phyloP scores from a whole-genome alignment of 1,140 invertebrate species.

The Tetraneura akinire region DNA sequence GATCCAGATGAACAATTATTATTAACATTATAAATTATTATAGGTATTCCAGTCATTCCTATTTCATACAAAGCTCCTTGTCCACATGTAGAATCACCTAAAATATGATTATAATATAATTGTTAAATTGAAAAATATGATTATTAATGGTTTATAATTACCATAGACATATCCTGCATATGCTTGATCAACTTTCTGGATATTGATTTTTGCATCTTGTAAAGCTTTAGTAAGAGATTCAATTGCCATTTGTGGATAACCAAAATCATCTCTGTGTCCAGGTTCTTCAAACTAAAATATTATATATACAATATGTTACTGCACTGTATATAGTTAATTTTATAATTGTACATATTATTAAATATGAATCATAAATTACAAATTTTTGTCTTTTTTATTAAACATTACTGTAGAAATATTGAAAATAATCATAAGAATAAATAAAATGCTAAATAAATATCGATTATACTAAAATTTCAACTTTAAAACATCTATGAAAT shows the following conservation, averaged over 20 bases:
- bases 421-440: no score
- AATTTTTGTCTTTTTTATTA: no score
- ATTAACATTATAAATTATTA: constrained; percentile 98
- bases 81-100: constrained; percentile 91
- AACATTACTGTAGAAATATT: no score
- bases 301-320: neutral
- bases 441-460: no score
- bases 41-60: constrained; percentile 94
- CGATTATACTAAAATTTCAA: no score
- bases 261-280: constrained; percentile 73
- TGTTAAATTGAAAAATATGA: neutral
- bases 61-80: constrained; percentile 93
- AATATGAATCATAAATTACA: no score
- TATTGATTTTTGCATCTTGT: constrained; percentile 80
- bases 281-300: constrained; percentile 80
- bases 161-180: constrained; percentile 93
- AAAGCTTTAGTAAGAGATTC: constrained; percentile 90
- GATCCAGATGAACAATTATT: constrained; percentile 98
- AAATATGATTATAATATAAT: neutral
- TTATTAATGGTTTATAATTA: constrained; percentile 57
- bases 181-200: constrained; percentile 82
- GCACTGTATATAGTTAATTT: no score
- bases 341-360: no score
- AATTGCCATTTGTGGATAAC: constrained; percentile 93
- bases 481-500: no score